phyloP scores from a whole-genome alignment of 2,797 vertebrate species.

The Intellagama lesueurii region DNA sequence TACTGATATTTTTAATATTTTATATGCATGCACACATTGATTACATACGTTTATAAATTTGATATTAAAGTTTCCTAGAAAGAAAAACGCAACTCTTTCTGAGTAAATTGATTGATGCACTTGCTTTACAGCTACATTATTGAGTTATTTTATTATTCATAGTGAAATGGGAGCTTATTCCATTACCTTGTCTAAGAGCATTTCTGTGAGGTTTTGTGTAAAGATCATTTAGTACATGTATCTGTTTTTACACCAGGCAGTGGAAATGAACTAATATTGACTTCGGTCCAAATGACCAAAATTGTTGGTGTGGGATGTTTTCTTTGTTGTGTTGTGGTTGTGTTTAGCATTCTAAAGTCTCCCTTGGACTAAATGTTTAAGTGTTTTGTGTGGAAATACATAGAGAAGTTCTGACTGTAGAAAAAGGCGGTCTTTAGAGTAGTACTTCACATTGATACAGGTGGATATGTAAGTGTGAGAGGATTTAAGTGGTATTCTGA shows the following conservation, averaged over 20 bases:
- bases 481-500: rapidly evolving
- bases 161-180: neutral
- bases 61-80: neutral
- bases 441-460: rapidly evolving
- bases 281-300: neutral
- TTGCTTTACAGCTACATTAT: neutral
- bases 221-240: neutral
- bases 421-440: neutral
- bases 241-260: neutral
- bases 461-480: rapidly evolving
- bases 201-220: neutral
- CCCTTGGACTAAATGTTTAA: constrained; percentile 5
- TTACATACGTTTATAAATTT: neutral
- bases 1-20: neutral
- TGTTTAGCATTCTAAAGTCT: neutral
- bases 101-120: neutral
- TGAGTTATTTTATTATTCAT: neutral
- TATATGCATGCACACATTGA: no score
- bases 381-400: constrained; percentile 22
- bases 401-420: neutral
- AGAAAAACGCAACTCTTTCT: neutral
- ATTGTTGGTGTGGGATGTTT: no score
- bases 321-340: neutral
- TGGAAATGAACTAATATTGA: neutral
- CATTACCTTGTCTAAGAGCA: neutral